phyloP scores from a whole-genome alignment of 2,113 vertebrate genomes.

The Dromaius novaehollandiae region DNA sequence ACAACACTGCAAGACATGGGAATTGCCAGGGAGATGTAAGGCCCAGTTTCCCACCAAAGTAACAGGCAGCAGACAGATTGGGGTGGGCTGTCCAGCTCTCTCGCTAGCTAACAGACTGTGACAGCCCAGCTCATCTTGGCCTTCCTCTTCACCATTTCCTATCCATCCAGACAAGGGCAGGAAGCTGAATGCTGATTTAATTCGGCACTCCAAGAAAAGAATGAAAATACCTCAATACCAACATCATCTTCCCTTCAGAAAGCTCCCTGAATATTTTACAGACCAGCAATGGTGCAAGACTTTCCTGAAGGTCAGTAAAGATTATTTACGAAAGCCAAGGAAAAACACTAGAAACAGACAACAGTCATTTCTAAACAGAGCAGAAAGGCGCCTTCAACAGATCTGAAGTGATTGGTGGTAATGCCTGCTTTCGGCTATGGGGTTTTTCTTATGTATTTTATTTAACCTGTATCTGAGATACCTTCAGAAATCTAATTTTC shows the following conservation, averaged over 20 bases:
- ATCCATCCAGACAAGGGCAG: background rate
- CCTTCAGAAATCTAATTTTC: background rate
- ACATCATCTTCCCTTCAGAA: slow-evolving; percentile 2
- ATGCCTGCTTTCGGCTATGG: background rate
- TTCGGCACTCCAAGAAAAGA: slow-evolving; percentile 29
- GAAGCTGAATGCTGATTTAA: slow-evolving; percentile 57
- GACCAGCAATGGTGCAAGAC: background rate
- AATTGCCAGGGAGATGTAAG: background rate
- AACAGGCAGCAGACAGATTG: background rate
- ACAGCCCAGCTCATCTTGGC: background rate
- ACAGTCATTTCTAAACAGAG: background rate
- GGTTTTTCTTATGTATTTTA: background rate
- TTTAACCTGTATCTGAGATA: background rate
- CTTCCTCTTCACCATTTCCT: background rate
- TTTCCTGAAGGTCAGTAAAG: slow-evolving; percentile 45
- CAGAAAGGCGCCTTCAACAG: background rate
- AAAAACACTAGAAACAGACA: background rate
- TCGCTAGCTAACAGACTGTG: background rate
- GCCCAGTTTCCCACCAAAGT: background rate
- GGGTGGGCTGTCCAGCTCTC: background rate
- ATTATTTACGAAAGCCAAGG: background rate
- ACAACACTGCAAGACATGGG: background rate
- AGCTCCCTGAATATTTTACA: slow-evolving; percentile 9
- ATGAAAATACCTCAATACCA: slow-evolving; percentile 6
- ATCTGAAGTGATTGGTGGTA: background rate